Evolutionary conservation across 35 echinoderm and acorn worm genomes (phyloP), one percentile per base, ranked within the genome.

Genomic region (Heliocidaris erythrogramma): DNA sequence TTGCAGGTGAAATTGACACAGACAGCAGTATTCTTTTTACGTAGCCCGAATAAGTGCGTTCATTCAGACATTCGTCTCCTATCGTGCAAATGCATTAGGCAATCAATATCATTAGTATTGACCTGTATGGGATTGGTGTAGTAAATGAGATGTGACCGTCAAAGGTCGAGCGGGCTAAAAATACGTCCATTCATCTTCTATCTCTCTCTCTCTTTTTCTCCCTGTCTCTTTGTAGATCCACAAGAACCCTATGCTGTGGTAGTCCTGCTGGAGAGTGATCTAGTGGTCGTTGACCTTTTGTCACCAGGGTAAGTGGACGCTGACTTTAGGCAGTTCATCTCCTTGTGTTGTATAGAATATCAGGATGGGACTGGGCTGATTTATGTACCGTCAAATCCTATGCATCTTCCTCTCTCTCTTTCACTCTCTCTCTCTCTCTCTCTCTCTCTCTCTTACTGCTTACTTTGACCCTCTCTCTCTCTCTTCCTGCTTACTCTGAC

Each of bases 221-320:
- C 24, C 16, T 21, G 2, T 65, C 60, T 69, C 60, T 69, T 21
- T 21, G 35, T 42, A 97, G 98, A 99, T 94, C 96, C 96, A 60
- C 97, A 99, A 88, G 98, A 99, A 71, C 98, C 98, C 42, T 97
- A 99, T 97, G 98, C 98, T 49, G 97, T 99, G 65, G 95, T 99
- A 48, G 98, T 99, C 47, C 92, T 99, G 30, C 92, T 99, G 42
- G 97, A 99, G 91, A 99, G 97, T 95, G 98, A 99, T 94, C 96
- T 99, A 52, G 98, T 99, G 71, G 98, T 99, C 48, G 97, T 99
- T 31, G 98, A 99, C 94, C 96, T 99, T 12, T 94, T 96, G 86
- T 97, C 97, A 91, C 97, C 94, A 95, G 98, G 98, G 98, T 99
- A 95, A 99, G 96, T 86, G 17, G 61, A 47, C 52, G 4, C 90